phyloP scores from a whole-genome alignment of 2,888 invertebrate genomes.

The Phengaris arion region DNA sequence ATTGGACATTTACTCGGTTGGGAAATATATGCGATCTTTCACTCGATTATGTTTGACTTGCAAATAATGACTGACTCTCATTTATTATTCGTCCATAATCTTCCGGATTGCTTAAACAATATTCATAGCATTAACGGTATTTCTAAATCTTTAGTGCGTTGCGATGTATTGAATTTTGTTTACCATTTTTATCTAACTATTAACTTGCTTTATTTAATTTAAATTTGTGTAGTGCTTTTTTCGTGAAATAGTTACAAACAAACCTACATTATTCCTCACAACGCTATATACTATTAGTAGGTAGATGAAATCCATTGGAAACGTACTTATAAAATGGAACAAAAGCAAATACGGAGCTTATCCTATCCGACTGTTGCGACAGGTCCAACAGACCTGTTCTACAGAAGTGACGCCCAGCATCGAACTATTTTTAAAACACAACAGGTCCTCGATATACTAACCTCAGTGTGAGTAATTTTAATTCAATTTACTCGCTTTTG shows the following conservation, averaged over 20 bases:
- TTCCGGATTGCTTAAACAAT: background rate
- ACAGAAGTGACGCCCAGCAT: background rate
- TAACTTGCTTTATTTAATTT: background rate
- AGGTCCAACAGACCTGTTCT: conserved; percentile 9
- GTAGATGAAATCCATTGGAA: background rate
- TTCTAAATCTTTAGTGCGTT: background rate
- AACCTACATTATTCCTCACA: background rate
- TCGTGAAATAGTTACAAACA: too few species aligned
- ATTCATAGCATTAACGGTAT: background rate
- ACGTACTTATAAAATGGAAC: background rate
- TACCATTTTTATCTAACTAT: background rate
- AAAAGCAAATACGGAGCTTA: conserved; percentile 5
- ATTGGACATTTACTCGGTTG: conserved; percentile 10
- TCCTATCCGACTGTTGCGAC: background rate
- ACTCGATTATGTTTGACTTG: conserved; percentile 23
- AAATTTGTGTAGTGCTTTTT: too few species aligned
- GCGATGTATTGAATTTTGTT: background rate
- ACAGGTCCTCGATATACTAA: conserved; percentile 26
- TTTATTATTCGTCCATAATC: conserved; percentile 19
- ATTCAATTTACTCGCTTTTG: conserved; percentile 29
- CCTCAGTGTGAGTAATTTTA: conserved; percentile 24
- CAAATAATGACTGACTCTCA: conserved; percentile 25
- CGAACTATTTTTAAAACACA: conserved; percentile 26
- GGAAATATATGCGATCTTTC: conserved; percentile 22
- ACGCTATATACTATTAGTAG: background rate